phyloP scores from a whole-genome alignment of 2,888 invertebrate species.

The Siphonodentalium dalli region DNA sequence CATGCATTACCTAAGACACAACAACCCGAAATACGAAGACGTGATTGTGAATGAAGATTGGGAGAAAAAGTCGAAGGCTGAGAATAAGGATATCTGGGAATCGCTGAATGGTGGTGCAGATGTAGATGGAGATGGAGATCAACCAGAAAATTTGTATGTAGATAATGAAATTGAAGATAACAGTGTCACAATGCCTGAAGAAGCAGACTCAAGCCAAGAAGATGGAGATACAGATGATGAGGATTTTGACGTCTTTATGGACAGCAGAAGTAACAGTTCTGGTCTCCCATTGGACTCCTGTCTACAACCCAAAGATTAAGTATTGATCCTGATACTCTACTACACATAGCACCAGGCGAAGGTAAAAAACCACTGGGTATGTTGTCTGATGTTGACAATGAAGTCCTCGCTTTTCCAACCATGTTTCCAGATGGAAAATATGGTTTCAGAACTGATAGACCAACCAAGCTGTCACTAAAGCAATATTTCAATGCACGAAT shows the following conservation, averaged over 20 bases:
- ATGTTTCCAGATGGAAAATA: conserved; percentile 23
- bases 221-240: background rate
- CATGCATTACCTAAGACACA: too few relatives aligned
- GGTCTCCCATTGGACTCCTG: conserved; percentile 22
- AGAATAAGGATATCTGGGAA: conserved; percentile 14
- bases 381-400: conserved; percentile 12
- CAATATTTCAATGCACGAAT: conserved; percentile 30
- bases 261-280: conserved; percentile 14
- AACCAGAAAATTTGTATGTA: conserved; percentile 2
- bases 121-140: background rate
- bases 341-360: conserved; percentile 21
- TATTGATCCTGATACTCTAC: conserved; percentile 1
- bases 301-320: conserved; percentile 20
- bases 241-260: conserved; percentile 4
- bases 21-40: too few relatives aligned
- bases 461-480: conserved; percentile 15
- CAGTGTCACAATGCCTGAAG: background rate
- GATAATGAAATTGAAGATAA: background rate
- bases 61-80: too few relatives aligned
- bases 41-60: too few relatives aligned
- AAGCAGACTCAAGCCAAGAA: background rate
- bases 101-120: too few relatives aligned
- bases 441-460: conserved; percentile 11
- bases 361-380: conserved; percentile 17
- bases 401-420: conserved; percentile 20